phyloP scores from a whole-genome alignment of 2,888 invertebrate genomes.

The Pachycephus smyrnensis region DNA sequence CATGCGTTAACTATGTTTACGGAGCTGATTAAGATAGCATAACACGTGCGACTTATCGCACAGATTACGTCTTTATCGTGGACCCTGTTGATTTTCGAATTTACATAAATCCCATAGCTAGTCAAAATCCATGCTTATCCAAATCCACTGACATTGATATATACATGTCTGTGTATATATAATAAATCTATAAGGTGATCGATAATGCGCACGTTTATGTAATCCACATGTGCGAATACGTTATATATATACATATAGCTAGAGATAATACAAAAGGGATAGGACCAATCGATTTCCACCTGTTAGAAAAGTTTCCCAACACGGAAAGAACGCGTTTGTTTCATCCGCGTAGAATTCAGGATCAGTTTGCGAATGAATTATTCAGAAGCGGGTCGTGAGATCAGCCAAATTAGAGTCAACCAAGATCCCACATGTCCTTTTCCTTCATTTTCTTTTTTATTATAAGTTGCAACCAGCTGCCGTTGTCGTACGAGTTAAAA shows the following conservation, averaged over 20 bases:
- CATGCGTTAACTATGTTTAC: slow-evolving; percentile 36
- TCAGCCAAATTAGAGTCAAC: slow-evolving; percentile 41
- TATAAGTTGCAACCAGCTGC: neutral
- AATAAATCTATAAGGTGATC: no score
- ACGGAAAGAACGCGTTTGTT: no score
- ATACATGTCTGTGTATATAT: no score
- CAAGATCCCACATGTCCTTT: neutral
- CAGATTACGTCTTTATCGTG: slow-evolving; percentile 47
- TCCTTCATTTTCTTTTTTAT: neutral
- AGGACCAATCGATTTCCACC: no score
- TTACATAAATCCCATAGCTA: slow-evolving; percentile 38
- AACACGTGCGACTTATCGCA: slow-evolving; percentile 49
- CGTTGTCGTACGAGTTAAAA: neutral
- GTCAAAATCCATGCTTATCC: no score
- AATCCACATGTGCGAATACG: no score
- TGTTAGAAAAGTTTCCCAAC: no score
- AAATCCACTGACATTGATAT: no score
- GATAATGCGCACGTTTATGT: no score
- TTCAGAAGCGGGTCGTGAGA: slow-evolving; percentile 39
- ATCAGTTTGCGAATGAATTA: slow-evolving; percentile 38
- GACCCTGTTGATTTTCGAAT: slow-evolving; percentile 38
- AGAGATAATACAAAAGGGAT: no score
- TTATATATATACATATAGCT: no score
- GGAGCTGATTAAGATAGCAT: slow-evolving; percentile 37
- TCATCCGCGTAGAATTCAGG: no score